Percentiles rank a stretch among this genome's conserved stretches.
Conservation (phyloP, 2,797 vertebrate genomes). For the Tragelaphus oryx region DNA sequence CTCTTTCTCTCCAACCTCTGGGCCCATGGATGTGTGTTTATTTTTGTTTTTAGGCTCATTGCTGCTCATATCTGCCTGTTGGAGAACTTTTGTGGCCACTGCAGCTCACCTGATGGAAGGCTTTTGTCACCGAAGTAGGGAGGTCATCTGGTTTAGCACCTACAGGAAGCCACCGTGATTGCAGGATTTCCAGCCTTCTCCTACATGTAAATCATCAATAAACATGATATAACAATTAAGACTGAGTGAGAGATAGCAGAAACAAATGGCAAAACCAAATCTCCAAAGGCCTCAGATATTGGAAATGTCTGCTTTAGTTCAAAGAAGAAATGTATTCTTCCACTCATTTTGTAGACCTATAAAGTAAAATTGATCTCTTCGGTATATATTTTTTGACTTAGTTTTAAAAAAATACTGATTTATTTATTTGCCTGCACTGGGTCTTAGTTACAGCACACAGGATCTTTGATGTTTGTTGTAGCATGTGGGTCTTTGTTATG, state of each 20-base stretch:
- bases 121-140: not conserved
- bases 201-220: not conserved
- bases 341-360: not conserved
- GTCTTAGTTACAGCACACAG: not conserved
- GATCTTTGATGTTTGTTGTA: not conserved
- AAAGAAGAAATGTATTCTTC: not conserved
- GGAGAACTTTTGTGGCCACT: not conserved
- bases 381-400: not conserved
- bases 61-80: not conserved
- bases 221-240: not conserved
- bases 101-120: not conserved
- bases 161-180: not conserved
- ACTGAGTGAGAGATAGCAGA: not conserved
- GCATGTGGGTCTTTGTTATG: not conserved
- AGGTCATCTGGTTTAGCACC: not conserved
- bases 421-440: not conserved
- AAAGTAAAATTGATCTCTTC: not conserved
- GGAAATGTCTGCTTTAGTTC: not conserved
- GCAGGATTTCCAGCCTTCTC: not conserved
- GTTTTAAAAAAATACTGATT: not conserved
- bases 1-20: not conserved
- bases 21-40: not conserved
- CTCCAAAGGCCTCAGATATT: not conserved
- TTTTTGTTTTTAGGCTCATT: not conserved
- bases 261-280: not conserved